Evolutionary conservation across 2,888 invertebrate species (phyloP), one percentile per base, ranked within the genome.

Genomic region (Xylophagus ater): DNA sequence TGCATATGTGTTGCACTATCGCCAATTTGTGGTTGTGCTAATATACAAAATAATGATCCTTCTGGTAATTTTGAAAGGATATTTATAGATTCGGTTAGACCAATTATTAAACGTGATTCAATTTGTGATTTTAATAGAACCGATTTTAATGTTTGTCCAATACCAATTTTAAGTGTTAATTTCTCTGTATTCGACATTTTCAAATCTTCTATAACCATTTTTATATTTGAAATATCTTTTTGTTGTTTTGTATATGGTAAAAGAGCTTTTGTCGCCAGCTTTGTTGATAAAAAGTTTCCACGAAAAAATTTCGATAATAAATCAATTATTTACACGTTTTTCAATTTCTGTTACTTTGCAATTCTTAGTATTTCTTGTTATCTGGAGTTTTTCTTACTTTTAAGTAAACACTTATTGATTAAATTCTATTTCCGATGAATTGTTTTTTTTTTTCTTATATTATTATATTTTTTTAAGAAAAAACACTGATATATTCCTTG

Each of bases 1-100:
- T 83, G 82, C 71, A 84, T 81, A 55, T 83, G 83, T 6, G 78
- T 79, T 4, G 81, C 78, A 19, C 81, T 76, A 59, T 84, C 83
- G 4, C 78, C 80, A 24, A 72, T 74, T 33, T 72, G 66, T 17
- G 78, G 75, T 38, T 75, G 74, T 2, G 81, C 76, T 13, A 82
- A 71, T 29, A 83, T 62, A 53, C 82, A 82, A 54, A 80, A 74
- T 1, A 81, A 68, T 1, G 78, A 76, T 6, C 77, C 74, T 41
- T 74, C 72, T 9, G 65, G 58, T 2, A 54, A 51, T 35, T 60
- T 62, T 26, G 64, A 59, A 7, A 65, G 53, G 37, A 57, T 55
- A 26, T 63, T 62, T 39, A 60, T 59, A 34, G 60, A 58, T 2
- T 57, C 61, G 21, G 59, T 52, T n/a, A 65, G 49, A n/a, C 65